These are phyloP conservation scores for Callospermophilus lateralis DNA, from an alignment of 2,113 vertebrate species.

Conservation along the genomic window DNA sequence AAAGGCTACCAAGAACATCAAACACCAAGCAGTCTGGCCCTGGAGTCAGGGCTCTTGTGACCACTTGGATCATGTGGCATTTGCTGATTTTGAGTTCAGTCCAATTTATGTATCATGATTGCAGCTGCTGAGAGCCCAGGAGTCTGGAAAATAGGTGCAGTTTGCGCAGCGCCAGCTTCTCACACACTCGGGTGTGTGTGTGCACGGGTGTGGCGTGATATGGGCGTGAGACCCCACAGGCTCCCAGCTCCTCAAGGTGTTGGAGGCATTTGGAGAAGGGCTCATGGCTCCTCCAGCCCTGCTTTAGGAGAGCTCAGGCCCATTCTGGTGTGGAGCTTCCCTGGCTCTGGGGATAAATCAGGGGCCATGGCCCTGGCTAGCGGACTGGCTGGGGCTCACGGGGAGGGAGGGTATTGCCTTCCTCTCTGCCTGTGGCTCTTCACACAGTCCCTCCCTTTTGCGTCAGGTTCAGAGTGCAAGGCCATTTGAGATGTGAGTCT, in stretches of 20 bases:
- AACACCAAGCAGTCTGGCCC: not conserved
- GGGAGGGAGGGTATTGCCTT: no score
- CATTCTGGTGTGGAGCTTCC: fast-evolving
- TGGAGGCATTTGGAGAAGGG: not conserved
- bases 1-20: no score
- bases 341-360: fast-evolving
- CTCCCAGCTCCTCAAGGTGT: fast-evolving
- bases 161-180: not conserved
- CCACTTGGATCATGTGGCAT: no score
- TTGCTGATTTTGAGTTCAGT: no score
- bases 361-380: fast-evolving
- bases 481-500: fast-evolving
- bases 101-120: not conserved
- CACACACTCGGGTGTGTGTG: no score
- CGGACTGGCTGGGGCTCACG: no score
- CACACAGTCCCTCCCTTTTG: fast-evolving
- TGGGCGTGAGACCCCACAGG: not conserved
- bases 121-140: not conserved
- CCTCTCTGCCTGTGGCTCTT: fast-evolving
- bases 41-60: not conserved
- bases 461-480: fast-evolving
- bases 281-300: no score
- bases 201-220: not conserved
- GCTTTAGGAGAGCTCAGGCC: fast-evolving
- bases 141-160: not conserved